A percentile compares a stretch with the other conserved stretches of the same genome.
Conservation (phyloP, 2,888 invertebrate genomes). For the Nebria brevicollis region DNA sequence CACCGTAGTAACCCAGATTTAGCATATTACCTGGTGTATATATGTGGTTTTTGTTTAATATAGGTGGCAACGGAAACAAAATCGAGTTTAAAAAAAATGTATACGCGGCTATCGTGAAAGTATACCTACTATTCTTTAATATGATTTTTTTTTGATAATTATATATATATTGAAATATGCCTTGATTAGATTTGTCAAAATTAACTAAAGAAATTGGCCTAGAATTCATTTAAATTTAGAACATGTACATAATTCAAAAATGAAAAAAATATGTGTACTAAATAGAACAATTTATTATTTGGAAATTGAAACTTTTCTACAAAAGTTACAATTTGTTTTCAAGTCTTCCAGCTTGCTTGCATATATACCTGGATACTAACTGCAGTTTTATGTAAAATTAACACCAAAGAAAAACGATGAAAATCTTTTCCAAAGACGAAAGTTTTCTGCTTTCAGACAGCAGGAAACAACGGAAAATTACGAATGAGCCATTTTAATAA, state of each 20-base stretch:
- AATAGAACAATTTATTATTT: neutral
- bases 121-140: too few species aligned
- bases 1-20: too few species aligned
- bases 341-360: neutral
- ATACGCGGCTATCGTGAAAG: too few species aligned
- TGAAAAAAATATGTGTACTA: neutral
- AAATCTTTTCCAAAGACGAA: neutral
- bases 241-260: neutral
- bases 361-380: neutral
- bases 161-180: too few species aligned
- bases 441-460: neutral
- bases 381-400: neutral
- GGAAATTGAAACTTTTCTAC: neutral
- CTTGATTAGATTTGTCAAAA: too few species aligned
- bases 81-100: too few species aligned
- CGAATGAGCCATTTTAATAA: neutral
- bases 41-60: too few species aligned
- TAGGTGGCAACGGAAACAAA: too few species aligned
- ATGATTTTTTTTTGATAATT: too few species aligned
- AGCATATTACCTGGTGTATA: too few species aligned
- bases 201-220: too few species aligned
- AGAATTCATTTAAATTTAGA: too few species aligned
- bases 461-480: neutral
- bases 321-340: neutral
- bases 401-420: conserved; percentile 1